Evolutionary conservation across 1,140 invertebrate species (phyloP).

Genomic region (Megalopta genalis): DNA sequence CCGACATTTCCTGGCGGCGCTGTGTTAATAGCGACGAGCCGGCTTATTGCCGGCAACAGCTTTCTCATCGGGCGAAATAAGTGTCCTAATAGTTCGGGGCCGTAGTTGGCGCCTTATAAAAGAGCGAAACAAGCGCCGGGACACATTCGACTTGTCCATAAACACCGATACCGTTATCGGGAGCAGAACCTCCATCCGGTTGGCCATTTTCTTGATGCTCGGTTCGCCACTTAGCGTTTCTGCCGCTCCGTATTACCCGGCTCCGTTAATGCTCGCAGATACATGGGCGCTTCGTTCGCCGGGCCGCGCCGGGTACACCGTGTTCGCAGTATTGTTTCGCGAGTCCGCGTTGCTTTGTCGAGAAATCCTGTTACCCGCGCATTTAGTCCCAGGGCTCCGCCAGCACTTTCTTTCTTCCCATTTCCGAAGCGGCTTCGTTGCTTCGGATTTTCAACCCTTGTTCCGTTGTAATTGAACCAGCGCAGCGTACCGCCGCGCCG

Average conservation of each 20-base stretch:
- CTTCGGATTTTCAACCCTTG: background rate
- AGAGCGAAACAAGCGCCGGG: background rate
- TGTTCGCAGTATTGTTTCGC: background rate
- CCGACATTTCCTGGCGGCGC: no score
- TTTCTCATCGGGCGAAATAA: no score
- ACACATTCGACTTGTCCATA: background rate
- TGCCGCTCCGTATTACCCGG: background rate
- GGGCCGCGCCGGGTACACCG: background rate
- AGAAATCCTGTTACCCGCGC: background rate
- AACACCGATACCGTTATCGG: conserved; percentile 7
- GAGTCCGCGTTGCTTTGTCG: background rate
- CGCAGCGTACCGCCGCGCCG: no score
- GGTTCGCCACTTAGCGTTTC: background rate
- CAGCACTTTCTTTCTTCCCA: background rate
- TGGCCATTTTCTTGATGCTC: background rate
- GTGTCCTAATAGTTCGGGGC: no score
- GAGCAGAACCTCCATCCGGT: background rate
- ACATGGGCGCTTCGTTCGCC: background rate
- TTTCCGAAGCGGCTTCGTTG: background rate
- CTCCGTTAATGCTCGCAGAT: background rate
- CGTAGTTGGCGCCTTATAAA: background rate
- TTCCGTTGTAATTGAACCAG: background rate
- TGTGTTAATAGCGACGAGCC: no score
- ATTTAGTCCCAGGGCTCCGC: background rate
- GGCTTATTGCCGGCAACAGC: no score